A percentile compares a stretch with the other conserved stretches of the same genome.
Evolutionary conservation across 1,140 invertebrate genomes (phyloP).

Genomic region (Ceratitis capitata): DNA sequence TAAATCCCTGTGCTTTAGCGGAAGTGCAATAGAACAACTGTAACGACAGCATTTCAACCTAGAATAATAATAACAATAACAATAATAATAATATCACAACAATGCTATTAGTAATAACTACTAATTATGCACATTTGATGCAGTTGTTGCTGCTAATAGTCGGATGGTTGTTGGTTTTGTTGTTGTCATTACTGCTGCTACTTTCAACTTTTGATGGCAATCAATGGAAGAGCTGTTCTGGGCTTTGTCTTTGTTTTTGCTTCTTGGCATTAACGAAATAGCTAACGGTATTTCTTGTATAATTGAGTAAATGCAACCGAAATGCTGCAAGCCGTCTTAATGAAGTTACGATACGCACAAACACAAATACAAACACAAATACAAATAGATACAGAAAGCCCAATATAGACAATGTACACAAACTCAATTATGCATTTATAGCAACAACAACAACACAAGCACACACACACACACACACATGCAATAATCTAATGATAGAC

Average conservation of each 20-base stretch:
- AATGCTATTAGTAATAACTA: not conserved
- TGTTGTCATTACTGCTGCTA: too few species aligned
- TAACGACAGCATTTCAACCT: not conserved
- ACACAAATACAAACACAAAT: not conserved
- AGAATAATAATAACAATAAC: too few species aligned
- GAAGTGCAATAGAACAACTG: not conserved
- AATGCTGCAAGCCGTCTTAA: not conserved
- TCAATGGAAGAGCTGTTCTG: not conserved
- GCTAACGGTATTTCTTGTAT: not conserved
- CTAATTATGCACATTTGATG: not conserved
- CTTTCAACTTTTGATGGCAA: not conserved
- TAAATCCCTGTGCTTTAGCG: too few species aligned
- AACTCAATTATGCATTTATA: not conserved
- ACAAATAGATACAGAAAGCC: too few species aligned
- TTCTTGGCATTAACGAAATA: not conserved
- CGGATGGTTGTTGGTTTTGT: not conserved
- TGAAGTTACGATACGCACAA: not conserved
- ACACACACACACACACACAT: not conserved
- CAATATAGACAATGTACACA: too few species aligned
- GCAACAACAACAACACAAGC: not conserved
- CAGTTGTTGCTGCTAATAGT: not conserved
- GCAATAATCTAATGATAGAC: too few species aligned
- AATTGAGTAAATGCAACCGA: not conserved
- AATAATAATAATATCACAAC: not conserved
- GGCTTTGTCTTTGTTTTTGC: not conserved